phyloP scores from a whole-genome alignment of 2,888 invertebrate genomes.

The Tanaodytes sp. region DNA sequence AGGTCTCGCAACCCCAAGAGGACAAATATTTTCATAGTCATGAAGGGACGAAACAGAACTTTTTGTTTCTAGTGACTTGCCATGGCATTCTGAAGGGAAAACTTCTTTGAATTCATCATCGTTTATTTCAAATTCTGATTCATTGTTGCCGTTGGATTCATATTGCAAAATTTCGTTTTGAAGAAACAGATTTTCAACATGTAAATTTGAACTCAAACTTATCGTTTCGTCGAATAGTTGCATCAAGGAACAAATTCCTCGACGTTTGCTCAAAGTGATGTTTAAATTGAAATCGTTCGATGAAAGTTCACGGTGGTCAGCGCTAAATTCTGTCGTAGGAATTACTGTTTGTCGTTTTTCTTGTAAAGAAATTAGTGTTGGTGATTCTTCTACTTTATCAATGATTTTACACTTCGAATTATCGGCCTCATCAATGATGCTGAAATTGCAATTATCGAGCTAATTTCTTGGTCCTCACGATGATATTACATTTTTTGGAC shows the following conservation, averaged over 20 bases:
- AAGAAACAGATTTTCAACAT: slow-evolving; percentile 14
- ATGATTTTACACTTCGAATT: too few relatives aligned
- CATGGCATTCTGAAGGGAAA: slow-evolving; percentile 31
- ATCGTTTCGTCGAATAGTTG: slow-evolving; percentile 70
- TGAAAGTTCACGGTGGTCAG: too few relatives aligned
- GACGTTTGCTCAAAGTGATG: slow-evolving; percentile 75
- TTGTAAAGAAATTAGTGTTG: too few relatives aligned
- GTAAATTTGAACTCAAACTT: slow-evolving; percentile 40
- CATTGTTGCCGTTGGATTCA: too few relatives aligned
- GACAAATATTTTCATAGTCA: slow-evolving; percentile 80
- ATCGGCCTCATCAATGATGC: too few relatives aligned
- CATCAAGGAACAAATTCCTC: slow-evolving; percentile 77
- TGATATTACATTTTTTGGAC: too few relatives aligned
- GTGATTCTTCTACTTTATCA: too few relatives aligned
- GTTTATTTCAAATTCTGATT: too few relatives aligned
- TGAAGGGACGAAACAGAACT: slow-evolving; percentile 78
- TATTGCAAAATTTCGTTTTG: slow-evolving; percentile 9
- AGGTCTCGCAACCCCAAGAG: slow-evolving; percentile 78
- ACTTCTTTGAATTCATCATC: slow-evolving; percentile 20
- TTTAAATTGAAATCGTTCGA: slow-evolving; percentile 62
- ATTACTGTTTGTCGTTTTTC: too few relatives aligned
- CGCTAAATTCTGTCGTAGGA: too few relatives aligned
- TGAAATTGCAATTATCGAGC: too few relatives aligned
- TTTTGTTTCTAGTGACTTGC: slow-evolving; percentile 59
- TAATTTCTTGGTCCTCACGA: too few relatives aligned